Base-by-base conservation (phyloP, 92 coral and sea anemone species). In the Nematostella vectensis region DNA sequence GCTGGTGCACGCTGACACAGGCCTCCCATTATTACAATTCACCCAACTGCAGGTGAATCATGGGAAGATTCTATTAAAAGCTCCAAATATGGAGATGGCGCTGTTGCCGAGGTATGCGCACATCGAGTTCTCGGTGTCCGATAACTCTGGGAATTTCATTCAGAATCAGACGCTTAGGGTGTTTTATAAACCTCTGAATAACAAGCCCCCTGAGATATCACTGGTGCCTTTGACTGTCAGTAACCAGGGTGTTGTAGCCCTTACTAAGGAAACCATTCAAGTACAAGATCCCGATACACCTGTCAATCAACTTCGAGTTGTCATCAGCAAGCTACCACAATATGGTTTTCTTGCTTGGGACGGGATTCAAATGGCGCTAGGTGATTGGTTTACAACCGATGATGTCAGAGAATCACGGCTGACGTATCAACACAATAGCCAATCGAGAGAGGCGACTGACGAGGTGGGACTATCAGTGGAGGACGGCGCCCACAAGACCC, bases 51-150 rank as follows among this genome's bases (percentile, higher is more conserved):
- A 93, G 29, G 54, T 93, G 69, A 78, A 75, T 47, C 96, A 93
- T 59, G 69, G 69, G 31, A 87, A 87, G 54, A 54, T 93, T 22
- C 72, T 72, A 11, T 86, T 72, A 75, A 59, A 82, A 33, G 83
- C 99, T 31, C 83, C 99, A 16, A 71, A 85, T 66, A 36, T 67
- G 1, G 95, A 85, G 44, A 69, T 85, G 23, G 88, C 88, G 0
- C 55, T 62, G 20, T 23, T 64, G 11, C 71, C 93, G 21, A 65
- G 84, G 48, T 82, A 74, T 63, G 91, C 67, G 27, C 96, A 87
- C 78, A 78, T 93, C 57, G 78, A 61, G 74, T 93, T 93, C 61
- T 87, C 96, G 2, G 94, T 93, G 19, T 78, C 99, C 3, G 99
- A 93, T 57, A 56, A 76, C 2, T 77, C 89, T 33, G 96, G 94